A percentile compares a stretch with the other conserved stretches of the same genome.
Conservation (phyloP, 1,140 invertebrate genomes). For the Cydia splendana region DNA sequence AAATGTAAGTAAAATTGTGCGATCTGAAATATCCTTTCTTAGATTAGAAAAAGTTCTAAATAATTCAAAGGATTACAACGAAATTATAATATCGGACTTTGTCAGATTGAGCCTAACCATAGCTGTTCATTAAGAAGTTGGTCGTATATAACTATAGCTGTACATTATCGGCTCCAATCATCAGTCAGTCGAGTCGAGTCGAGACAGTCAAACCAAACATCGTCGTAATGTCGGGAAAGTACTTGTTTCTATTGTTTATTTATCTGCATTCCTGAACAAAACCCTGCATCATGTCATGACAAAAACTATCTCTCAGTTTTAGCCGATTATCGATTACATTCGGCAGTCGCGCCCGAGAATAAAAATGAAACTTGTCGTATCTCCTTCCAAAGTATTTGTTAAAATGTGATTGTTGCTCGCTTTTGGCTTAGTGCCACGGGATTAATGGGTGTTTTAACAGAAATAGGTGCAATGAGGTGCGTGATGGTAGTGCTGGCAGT, state of each 20-base stretch:
- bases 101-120: not conserved
- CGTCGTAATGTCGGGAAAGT: conserved; percentile 1
- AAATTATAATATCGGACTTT: not conserved
- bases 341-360: not conserved
- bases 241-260: conserved; percentile 26
- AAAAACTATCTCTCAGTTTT: not conserved
- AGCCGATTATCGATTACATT: not conserved
- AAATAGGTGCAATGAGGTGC: conserved; percentile 64
- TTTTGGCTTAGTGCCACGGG: conserved; percentile 74
- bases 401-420: conserved; percentile 72
- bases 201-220: conserved; percentile 27
- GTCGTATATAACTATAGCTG: not conserved
- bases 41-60: too few species aligned
- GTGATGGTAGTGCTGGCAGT: conserved; percentile 50
- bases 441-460: conserved; percentile 57
- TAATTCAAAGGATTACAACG: not conserved
- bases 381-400: conserved; percentile 60
- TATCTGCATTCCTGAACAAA: conserved; percentile 21
- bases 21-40: too few species aligned
- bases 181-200: too few species aligned
- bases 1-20: too few species aligned
- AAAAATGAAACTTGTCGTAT: conserved; percentile 45
- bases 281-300: conserved; percentile 13
- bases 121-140: not conserved
- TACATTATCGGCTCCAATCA: not conserved